Percentiles rank a stretch among this genome's conserved stretches.
Conservation (phyloP, 2,888 invertebrate genomes). For the Cryptophagus acutangulus region DNA sequence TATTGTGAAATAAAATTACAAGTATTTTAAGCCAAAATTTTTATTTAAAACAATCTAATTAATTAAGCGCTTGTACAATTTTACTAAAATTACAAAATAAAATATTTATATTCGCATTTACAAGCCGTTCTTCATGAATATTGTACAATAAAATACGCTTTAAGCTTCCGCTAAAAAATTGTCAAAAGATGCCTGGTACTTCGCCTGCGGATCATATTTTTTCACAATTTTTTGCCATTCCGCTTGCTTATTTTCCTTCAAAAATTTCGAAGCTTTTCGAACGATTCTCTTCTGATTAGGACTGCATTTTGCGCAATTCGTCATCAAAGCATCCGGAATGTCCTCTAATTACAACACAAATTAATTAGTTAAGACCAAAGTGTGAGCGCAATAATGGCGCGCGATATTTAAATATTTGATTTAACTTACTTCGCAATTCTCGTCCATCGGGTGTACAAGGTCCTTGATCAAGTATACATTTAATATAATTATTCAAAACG, state of each 20-base stretch:
- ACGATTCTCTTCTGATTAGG: conserved; percentile 58
- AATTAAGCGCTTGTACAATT: no score
- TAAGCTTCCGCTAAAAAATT: conserved; percentile 21
- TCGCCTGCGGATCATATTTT: conserved; percentile 55
- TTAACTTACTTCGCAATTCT: conserved; percentile 49
- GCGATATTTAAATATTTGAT: conserved; percentile 4
- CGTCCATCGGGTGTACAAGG: conserved; percentile 65
- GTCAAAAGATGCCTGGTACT: conserved; percentile 18
- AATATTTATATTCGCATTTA: no score
- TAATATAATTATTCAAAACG: conserved; percentile 60
- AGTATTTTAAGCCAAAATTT: no score
- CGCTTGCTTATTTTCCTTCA: conserved; percentile 51
- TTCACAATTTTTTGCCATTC: conserved; percentile 35
- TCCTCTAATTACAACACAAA: no score
- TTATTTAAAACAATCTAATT: no score
- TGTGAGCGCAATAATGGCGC: neutral
- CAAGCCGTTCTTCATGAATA: no score
- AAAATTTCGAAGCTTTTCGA: conserved; percentile 56
- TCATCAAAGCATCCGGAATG: conserved; percentile 62
- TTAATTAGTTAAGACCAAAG: conserved; percentile 1
- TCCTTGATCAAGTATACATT: conserved; percentile 60
- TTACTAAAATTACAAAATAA: no score
- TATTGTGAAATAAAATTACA: no score
- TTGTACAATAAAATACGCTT: no score
- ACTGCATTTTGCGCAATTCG: conserved; percentile 62